Evolutionary conservation across 2,888 invertebrate species (phyloP).

Genomic region (Agrotis segetum): DNA sequence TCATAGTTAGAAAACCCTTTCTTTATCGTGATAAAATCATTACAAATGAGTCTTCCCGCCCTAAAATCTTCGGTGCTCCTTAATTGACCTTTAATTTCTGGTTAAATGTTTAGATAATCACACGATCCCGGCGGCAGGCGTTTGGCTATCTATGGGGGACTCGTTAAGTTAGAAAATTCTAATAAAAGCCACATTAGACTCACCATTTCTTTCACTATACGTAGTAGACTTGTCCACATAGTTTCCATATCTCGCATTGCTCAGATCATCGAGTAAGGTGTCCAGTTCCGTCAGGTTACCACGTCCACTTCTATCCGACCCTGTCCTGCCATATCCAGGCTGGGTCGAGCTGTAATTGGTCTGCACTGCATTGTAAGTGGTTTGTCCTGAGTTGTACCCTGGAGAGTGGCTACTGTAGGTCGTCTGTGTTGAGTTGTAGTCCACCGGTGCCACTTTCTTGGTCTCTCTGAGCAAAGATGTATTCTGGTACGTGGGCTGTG

Average conservation of each 20-base stretch:
- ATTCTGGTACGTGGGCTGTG: conserved; percentile 93
- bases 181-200: conserved; percentile 57
- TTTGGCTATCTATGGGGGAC: not conserved
- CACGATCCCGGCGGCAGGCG: too few species aligned
- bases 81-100: too few species aligned
- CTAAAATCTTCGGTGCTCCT: too few species aligned
- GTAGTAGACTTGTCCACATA: conserved; percentile 80
- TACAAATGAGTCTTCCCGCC: too few species aligned
- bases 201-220: conserved; percentile 81
- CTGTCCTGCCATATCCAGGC: conserved; percentile 82
- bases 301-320: conserved; percentile 68
- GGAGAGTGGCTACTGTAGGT: conserved; percentile 72
- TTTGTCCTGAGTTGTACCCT: conserved; percentile 65
- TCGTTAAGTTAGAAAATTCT: too few species aligned
- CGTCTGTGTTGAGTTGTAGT: conserved; percentile 74
- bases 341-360: conserved; percentile 43
- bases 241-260: conserved; percentile 92
- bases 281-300: conserved; percentile 98
- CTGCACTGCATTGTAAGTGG: conserved; percentile 41
- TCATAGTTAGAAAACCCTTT: too few species aligned
- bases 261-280: conserved; percentile 97
- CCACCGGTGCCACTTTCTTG: conserved; percentile 80
- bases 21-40: too few species aligned
- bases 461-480: conserved; percentile 74
- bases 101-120: too few species aligned